Evolutionary conservation across 2,888 invertebrate species (phyloP).

Genomic region (Clostera curtula): DNA sequence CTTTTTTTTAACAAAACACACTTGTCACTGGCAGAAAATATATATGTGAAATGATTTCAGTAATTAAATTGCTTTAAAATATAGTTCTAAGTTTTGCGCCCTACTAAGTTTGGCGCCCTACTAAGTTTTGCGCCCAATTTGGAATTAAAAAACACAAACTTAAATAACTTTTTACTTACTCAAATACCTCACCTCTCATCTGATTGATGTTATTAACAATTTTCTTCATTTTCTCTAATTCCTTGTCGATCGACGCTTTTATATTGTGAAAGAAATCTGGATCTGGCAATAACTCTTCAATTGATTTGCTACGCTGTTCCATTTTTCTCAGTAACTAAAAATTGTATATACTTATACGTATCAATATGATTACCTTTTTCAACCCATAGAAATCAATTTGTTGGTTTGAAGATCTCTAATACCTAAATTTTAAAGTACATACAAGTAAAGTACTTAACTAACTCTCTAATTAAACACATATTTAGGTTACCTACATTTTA

Average conservation of each 20-base stretch:
- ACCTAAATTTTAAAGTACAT: constrained; percentile 15
- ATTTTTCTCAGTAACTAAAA: constrained; percentile 14
- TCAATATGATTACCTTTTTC: no score
- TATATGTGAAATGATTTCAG: no score
- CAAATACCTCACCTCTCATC: constrained; percentile 60
- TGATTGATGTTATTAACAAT: constrained; percentile 47
- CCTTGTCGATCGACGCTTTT: constrained; percentile 39
- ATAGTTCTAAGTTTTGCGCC: no score
- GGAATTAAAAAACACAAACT: no score
- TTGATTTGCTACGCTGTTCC: constrained; percentile 21
- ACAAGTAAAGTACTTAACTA: no score
- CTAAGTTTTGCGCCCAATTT: no score
- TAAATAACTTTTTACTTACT: no score
- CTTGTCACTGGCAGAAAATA: no score
- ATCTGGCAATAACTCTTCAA: constrained; percentile 29
- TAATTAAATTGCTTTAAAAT: no score
- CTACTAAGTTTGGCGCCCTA: no score
- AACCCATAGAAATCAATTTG: constrained; percentile 2
- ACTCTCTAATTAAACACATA: no score
- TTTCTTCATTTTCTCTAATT: constrained; percentile 48
- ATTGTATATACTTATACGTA: constrained; percentile 7
- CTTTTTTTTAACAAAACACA: no score
- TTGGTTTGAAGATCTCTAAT: constrained; percentile 5
- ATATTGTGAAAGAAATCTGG: constrained; percentile 37
- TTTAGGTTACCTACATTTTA: not conserved